These are phyloP conservation scores for Xestia sexstrigata DNA, from an alignment of 2,888 invertebrate genomes.

Conservation along the genomic window DNA sequence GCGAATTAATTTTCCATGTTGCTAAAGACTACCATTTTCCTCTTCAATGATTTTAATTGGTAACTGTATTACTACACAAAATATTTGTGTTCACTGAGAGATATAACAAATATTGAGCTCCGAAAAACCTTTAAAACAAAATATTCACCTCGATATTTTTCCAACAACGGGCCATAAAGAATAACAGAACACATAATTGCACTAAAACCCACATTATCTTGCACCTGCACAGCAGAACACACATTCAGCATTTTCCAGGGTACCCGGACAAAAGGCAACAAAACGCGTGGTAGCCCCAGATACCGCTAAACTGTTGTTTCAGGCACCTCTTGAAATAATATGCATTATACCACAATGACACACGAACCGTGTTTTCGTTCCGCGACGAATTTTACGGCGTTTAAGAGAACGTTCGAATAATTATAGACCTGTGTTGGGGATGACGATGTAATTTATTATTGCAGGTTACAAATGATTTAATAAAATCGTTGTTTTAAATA, in stretches of 20 bases:
- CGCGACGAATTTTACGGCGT: constrained; percentile 55
- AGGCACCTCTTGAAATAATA: constrained; percentile 77
- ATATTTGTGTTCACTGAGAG: constrained; percentile 5
- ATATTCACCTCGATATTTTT: constrained; percentile 14
- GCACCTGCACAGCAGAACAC: constrained; percentile 51
- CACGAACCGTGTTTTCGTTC: constrained; percentile 65
- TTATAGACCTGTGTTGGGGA: constrained; percentile 54
- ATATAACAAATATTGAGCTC: not conserved
- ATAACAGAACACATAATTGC: constrained; percentile 41
- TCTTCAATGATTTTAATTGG: constrained; percentile 9
- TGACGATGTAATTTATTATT: constrained; percentile 56
- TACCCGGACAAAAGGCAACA: constrained; percentile 68
- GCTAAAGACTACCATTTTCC: not conserved
- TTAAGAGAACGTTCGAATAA: constrained; percentile 58
- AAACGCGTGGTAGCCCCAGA: constrained; percentile 72
- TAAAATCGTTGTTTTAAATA: constrained; percentile 14
- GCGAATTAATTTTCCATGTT: not conserved
- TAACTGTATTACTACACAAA: not conserved
- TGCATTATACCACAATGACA: constrained; percentile 67
- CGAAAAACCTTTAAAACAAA: not conserved
- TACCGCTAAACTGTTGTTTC: constrained; percentile 78
- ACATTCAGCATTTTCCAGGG: constrained; percentile 47
- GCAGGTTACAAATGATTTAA: constrained; percentile 20
- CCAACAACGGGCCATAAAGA: constrained; percentile 33
- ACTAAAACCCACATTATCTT: constrained; percentile 56